phyloP scores from a whole-genome alignment of 2,888 invertebrate genomes.

The Tillus elongatus region DNA sequence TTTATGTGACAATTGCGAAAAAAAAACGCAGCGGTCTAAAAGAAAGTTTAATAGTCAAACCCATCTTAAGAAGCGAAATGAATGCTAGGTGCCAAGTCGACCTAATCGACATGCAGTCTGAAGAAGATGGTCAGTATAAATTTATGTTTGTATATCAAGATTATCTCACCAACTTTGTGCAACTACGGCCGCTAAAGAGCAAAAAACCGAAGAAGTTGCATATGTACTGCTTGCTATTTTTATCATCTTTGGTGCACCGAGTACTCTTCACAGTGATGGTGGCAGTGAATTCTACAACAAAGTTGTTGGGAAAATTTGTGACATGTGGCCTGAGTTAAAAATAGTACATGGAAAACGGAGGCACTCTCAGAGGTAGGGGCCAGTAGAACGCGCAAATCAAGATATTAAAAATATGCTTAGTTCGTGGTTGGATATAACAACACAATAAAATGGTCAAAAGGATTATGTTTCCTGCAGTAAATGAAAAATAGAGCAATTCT shows the following conservation, averaged over 20 bases:
- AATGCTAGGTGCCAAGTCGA: slow-evolving; percentile 13
- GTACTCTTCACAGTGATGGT: slow-evolving; percentile 32
- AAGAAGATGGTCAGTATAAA: slow-evolving; percentile 28
- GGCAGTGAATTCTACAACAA: slow-evolving; percentile 31
- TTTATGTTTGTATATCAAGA: slow-evolving; percentile 36
- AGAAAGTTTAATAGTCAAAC: slow-evolving; percentile 15
- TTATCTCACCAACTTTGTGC: slow-evolving; percentile 34
- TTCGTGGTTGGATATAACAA: slow-evolving; percentile 34
- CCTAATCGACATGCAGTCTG: slow-evolving; percentile 14
- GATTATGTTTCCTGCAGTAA: slow-evolving; percentile 35
- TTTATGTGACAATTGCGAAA: slow-evolving; percentile 8
- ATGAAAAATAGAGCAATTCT: slow-evolving; percentile 38
- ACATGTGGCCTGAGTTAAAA: slow-evolving; percentile 23
- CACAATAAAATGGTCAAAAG: slow-evolving; percentile 35
- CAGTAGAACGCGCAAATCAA: slow-evolving; percentile 33
- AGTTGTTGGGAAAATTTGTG: slow-evolving; percentile 26
- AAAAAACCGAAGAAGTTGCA: slow-evolving; percentile 33
- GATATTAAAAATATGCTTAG: slow-evolving; percentile 34
- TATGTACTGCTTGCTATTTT: slow-evolving; percentile 32
- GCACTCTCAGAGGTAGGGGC: slow-evolving; percentile 30
- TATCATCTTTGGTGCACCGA: slow-evolving; percentile 31
- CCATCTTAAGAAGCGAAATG: slow-evolving; percentile 12
- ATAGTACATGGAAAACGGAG: slow-evolving; percentile 35
- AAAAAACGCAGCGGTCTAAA: slow-evolving; percentile 12
- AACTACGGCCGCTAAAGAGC: slow-evolving; percentile 28